Evolutionary conservation across 35 echinoderm and acorn worm genomes (phyloP).

Genomic region (Acanthaster planci): DNA sequence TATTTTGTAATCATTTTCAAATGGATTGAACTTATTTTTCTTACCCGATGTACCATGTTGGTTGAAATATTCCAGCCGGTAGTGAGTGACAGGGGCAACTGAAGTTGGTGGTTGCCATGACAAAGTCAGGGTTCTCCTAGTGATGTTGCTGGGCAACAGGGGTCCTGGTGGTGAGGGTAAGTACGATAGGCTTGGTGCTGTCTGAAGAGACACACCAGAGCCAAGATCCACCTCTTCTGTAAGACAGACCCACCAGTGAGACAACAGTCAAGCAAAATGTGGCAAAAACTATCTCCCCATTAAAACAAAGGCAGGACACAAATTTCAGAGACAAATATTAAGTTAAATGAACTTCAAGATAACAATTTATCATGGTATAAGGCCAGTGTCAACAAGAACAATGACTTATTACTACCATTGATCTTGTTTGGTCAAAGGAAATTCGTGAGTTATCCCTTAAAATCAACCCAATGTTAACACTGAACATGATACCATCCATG

Average conservation of each 20-base stretch:
- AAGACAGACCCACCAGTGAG: not conserved
- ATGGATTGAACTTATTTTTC: not conserved
- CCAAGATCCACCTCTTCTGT: not conserved
- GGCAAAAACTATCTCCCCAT: not conserved
- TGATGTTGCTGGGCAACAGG: constrained; percentile 51
- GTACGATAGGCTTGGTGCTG: constrained; percentile 24
- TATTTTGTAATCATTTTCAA: too few species aligned
- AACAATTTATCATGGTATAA: too few species aligned
- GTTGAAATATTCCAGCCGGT: constrained; percentile 72
- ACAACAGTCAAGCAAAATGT: not conserved
- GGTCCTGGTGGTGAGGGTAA: constrained; percentile 64
- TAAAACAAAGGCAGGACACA: not conserved
- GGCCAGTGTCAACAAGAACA: too few species aligned
- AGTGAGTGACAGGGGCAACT: constrained; percentile 40
- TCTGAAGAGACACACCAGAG: not conserved
- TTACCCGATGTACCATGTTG: constrained; percentile 60
- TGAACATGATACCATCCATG: too few species aligned
- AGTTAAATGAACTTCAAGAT: too few species aligned
- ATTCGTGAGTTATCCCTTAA: too few species aligned
- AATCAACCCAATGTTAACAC: too few species aligned
- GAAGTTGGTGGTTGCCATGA: constrained; percentile 42
- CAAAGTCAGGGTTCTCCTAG: constrained; percentile 50
- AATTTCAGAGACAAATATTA: too few species aligned
- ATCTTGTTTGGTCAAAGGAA: too few species aligned
- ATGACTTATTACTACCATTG: too few species aligned